Conservation (phyloP, 2,797 vertebrate species). For the Chiloscyllium punctatum region DNA sequence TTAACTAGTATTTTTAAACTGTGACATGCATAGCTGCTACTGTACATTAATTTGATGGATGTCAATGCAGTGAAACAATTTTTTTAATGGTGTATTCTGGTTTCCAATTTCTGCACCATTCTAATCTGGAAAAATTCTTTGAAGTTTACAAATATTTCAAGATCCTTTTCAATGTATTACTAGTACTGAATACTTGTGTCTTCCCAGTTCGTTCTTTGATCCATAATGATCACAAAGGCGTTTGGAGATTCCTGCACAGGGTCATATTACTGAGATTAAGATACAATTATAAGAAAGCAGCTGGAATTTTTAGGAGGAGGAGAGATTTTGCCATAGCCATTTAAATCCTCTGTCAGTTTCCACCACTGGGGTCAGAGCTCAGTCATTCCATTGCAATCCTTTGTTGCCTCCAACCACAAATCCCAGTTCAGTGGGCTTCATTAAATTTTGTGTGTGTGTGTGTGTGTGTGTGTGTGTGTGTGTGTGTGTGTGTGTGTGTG, state of each 20-base stretch:
- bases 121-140: not conserved
- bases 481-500: too few relatives aligned
- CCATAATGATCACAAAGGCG: not conserved
- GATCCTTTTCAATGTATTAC: not conserved
- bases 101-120: not conserved
- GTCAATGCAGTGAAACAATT: not conserved
- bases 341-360: too few relatives aligned
- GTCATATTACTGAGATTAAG: not conserved
- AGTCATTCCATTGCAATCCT: too few relatives aligned
- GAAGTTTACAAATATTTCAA: not conserved
- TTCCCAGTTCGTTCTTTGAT: not conserved
- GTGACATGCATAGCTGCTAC: not conserved
- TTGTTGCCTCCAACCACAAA: too few relatives aligned
- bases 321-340: slow-evolving; percentile 41
- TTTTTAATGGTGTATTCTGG: not conserved
- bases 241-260: not conserved
- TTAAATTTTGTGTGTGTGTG: too few relatives aligned
- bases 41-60: too few relatives aligned
- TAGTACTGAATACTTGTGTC: not conserved
- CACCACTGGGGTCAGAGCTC: too few relatives aligned
- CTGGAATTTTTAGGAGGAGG: slow-evolving; percentile 45
- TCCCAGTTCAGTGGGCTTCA: too few relatives aligned
- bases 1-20: not conserved
- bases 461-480: too few relatives aligned
- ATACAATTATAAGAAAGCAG: slow-evolving; percentile 53